Percentiles rank a stretch among this genome's conserved stretches.
These are phyloP conservation scores for Teinopalpus imperialis DNA, from an alignment of 2,888 invertebrate species.

Conservation along the genomic window DNA sequence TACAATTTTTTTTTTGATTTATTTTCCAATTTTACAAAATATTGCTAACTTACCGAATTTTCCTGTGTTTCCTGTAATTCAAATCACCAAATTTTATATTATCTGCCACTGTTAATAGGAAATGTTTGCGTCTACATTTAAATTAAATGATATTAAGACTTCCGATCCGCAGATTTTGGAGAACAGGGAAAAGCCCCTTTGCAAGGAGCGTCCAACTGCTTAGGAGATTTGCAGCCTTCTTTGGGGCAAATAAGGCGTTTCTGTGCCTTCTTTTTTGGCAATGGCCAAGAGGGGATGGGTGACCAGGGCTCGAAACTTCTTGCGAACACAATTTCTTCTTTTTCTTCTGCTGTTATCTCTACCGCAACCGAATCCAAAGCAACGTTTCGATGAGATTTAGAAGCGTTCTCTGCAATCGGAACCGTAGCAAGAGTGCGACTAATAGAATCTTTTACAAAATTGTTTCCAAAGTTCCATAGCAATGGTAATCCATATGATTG, in stretches of 20 bases:
- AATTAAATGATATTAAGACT: too few relatives aligned
- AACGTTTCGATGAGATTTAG: not conserved
- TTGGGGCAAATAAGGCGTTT: slow-evolving; percentile 45
- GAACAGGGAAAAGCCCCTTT: slow-evolving; percentile 12
- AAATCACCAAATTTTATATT: too few relatives aligned
- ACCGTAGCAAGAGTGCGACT: not conserved
- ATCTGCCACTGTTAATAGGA: too few relatives aligned
- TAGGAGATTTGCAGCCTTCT: slow-evolving; percentile 49
- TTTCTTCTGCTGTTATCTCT: not conserved
- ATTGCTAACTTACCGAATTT: too few relatives aligned
- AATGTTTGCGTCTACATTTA: too few relatives aligned
- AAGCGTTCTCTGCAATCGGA: not conserved
- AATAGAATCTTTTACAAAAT: not conserved
- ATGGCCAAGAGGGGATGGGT: slow-evolving; percentile 63
- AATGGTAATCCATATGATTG: not conserved
- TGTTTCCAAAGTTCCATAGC: not conserved
- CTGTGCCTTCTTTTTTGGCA: slow-evolving; percentile 37
- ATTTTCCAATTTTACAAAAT: too few relatives aligned
- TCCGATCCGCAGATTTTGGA: not conserved
- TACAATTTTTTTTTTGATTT: too few relatives aligned
- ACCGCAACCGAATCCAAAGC: not conserved
- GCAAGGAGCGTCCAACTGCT: slow-evolving; percentile 41
- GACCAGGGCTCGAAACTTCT: slow-evolving; percentile 59
- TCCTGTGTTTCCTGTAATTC: too few relatives aligned
- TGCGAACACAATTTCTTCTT: slow-evolving; percentile 2